Conservation (phyloP, 2,797 vertebrate genomes). For the Siniperca obscura region DNA sequence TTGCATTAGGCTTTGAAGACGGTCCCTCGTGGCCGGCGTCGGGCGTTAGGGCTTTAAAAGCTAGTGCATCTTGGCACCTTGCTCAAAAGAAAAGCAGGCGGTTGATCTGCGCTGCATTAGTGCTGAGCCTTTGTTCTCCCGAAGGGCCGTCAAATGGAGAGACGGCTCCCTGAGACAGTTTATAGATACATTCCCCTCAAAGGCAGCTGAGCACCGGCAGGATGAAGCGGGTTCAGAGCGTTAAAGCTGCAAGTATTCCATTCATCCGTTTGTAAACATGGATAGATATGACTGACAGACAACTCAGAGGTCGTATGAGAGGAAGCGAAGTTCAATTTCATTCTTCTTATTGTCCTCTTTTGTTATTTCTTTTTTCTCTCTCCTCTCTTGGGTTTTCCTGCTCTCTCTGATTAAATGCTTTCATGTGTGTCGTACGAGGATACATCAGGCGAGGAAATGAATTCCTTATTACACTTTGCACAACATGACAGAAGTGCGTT, state of each 20-base stretch:
- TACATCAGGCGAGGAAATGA: conserved; percentile 24
- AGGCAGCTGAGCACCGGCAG: conserved; percentile 66
- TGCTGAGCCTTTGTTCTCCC: conserved; percentile 71
- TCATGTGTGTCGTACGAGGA: conserved; percentile 34
- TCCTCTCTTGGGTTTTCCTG: neutral
- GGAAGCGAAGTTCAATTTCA: conserved; percentile 32
- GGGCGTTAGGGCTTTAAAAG: conserved; percentile 62
- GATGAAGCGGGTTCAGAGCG: conserved; percentile 43
- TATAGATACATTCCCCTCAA: conserved; percentile 59
- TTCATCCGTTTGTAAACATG: conserved; percentile 33
- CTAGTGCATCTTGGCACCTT: conserved; percentile 63
- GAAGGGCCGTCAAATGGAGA: conserved; percentile 67
- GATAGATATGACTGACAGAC: conserved; percentile 8
- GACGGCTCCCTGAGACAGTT: conserved; percentile 71
- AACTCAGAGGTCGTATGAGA: neutral
- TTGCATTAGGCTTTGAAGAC: conserved; percentile 71
- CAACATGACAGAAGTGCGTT: conserved; percentile 5
- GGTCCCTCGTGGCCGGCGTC: conserved; percentile 61
- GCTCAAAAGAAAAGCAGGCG: conserved; percentile 62
- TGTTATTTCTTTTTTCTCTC: neutral
- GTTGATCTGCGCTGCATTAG: conserved; percentile 74
- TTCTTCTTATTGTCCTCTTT: conserved; percentile 2
- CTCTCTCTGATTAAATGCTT: conserved; percentile 52
- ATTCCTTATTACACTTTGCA: conserved; percentile 13
- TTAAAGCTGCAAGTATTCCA: conserved; percentile 42